phyloP scores from a whole-genome alignment of 1,140 invertebrate genomes.

The Eciton burchellii region DNA sequence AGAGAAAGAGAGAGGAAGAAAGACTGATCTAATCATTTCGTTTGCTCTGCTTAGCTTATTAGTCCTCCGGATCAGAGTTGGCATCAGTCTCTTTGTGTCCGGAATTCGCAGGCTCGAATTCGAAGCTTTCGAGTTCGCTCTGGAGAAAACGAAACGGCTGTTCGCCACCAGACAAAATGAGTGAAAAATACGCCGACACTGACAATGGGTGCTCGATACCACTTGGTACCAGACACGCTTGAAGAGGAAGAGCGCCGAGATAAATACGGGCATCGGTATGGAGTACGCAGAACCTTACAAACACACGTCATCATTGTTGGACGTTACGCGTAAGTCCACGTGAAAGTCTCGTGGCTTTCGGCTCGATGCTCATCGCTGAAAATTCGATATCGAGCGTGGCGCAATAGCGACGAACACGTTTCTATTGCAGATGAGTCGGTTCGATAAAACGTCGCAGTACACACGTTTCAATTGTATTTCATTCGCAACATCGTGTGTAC shows the following conservation, averaged over 20 bases:
- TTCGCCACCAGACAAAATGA: slow-evolving; percentile 67
- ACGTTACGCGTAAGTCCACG: neutral
- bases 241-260: slow-evolving; percentile 52
- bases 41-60: no score
- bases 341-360: slow-evolving; percentile 8
- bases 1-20: neutral
- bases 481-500: no score
- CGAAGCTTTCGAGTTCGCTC: slow-evolving; percentile 35
- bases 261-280: slow-evolving; percentile 58
- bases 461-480: neutral
- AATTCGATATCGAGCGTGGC: neutral
- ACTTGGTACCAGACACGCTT: slow-evolving; percentile 42
- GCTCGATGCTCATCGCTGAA: neutral
- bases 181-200: slow-evolving; percentile 61
- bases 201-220: slow-evolving; percentile 57
- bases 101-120: no score
- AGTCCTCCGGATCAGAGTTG: no score
- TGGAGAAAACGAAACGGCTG: slow-evolving; percentile 72
- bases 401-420: neutral
- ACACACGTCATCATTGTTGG: slow-evolving; percentile 6
- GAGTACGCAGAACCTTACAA: slow-evolving; percentile 1
- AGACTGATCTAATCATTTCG: slow-evolving; percentile 17
- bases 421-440: neutral
- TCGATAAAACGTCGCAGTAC: neutral
- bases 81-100: no score